Evolutionary conservation across 2,888 invertebrate species (phyloP).

Genomic region (Drosophila meridionalis): DNA sequence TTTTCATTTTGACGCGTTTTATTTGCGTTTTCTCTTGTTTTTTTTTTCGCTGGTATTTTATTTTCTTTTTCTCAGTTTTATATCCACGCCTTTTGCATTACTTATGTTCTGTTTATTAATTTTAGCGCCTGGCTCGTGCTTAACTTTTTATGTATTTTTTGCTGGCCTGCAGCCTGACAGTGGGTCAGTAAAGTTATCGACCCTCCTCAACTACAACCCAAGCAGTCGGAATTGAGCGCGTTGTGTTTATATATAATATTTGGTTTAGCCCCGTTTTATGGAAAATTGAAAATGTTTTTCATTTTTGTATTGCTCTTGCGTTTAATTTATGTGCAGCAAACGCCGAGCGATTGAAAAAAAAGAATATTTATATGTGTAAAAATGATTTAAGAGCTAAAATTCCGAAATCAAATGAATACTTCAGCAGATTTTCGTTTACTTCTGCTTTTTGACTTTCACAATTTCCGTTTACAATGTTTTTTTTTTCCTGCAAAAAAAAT

Average conservation of each 20-base stretch:
- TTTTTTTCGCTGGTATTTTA: conserved; percentile 5
- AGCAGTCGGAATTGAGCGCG: conserved; percentile 11
- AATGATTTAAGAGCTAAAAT: conserved; percentile 21
- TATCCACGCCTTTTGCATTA: conserved; percentile 43
- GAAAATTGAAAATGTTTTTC: conserved; percentile 28
- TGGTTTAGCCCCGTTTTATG: conserved; percentile 26
- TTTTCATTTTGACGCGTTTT: conserved; percentile 67
- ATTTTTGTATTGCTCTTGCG: conserved; percentile 28
- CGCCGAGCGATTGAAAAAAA: conserved; percentile 20
- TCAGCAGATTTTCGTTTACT: not conserved
- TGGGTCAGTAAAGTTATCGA: conserved; percentile 46
- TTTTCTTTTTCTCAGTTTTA: conserved; percentile 22
- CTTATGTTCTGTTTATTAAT: conserved; percentile 60
- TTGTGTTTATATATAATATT: conserved; percentile 23
- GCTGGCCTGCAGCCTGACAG: conserved; percentile 35
- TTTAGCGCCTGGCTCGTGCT: conserved; percentile 37
- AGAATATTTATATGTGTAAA: conserved; percentile 5
- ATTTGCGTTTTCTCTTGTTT: conserved; percentile 45
- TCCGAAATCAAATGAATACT: conserved; percentile 3
- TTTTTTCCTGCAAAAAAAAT: not conserved
- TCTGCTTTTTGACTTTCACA: not conserved
- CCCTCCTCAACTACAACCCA: conserved; percentile 1
- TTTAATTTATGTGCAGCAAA: conserved; percentile 38
- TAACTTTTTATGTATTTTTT: conserved; percentile 32
- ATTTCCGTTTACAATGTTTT: conserved; percentile 1